Conservation (phyloP, 2,113 vertebrate genomes). For the Stegostoma tigrinum region DNA sequence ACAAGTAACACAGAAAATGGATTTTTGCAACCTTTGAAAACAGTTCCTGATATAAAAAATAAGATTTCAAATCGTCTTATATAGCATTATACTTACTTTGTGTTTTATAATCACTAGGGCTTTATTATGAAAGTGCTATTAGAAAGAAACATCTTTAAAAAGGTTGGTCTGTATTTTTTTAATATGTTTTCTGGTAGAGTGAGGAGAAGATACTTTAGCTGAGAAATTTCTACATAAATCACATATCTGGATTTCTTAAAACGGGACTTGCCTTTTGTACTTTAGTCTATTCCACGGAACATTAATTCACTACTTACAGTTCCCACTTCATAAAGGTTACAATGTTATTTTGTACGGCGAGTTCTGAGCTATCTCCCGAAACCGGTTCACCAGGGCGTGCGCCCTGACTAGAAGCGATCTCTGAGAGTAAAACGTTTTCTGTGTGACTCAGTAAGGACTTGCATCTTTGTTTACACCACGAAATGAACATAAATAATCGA, state of each 20-base stretch:
- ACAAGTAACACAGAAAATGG: neutral
- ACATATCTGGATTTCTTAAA: neutral
- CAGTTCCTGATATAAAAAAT: neutral
- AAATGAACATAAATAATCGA: slow-evolving; percentile 15
- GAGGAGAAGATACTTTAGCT: neutral
- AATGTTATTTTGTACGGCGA: neutral
- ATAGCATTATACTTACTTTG: neutral
- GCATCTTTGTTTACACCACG: slow-evolving; percentile 23
- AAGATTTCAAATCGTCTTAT: neutral
- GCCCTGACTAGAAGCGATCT: neutral
- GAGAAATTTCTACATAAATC: neutral
- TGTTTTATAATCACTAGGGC: neutral
- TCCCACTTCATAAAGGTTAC: neutral
- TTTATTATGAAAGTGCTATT: neutral
- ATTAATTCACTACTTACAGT: neutral
- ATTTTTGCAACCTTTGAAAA: neutral
- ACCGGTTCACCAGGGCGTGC: neutral
- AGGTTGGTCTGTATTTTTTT: too few relatives aligned
- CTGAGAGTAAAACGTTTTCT: neutral
- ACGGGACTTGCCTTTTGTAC: neutral
- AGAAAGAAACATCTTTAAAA: neutral
- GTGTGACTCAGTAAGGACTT: neutral
- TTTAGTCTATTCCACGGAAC: neutral
- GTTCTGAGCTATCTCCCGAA: neutral
- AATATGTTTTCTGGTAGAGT: neutral